Conservation (phyloP, 2,797 vertebrate genomes). For the Malacoraja senta region DNA sequence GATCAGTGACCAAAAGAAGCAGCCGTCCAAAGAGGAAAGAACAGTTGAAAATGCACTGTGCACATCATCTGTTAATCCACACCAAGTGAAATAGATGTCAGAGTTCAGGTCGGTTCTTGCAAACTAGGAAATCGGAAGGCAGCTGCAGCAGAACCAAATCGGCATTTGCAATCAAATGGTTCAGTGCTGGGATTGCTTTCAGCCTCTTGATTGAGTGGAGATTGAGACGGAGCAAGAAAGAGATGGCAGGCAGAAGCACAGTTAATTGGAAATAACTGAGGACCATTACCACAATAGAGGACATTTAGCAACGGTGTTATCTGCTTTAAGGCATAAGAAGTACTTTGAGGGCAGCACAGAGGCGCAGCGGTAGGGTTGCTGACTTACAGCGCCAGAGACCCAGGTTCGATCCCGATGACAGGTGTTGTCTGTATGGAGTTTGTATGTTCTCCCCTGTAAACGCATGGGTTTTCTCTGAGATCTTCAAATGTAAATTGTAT, state of each 20-base stretch:
- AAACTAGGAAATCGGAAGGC: not conserved
- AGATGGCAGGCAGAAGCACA: not conserved
- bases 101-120: not conserved
- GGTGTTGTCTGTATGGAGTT: too few species aligned
- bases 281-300: not conserved
- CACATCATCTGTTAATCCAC: not conserved
- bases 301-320: not conserved
- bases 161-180: not conserved
- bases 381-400: too few species aligned
- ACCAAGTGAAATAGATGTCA: not conserved
- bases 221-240: not conserved
- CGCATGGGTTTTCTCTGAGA: too few species aligned
- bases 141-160: not conserved
- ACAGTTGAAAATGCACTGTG: not conserved
- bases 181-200: not conserved
- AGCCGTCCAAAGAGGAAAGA: not conserved
- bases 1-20: not conserved
- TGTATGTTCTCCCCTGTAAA: too few species aligned
- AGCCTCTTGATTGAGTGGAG: not conserved
- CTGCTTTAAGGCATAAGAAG: not conserved
- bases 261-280: not conserved
- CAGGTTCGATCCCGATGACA: too few species aligned
- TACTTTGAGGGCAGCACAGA: not conserved
- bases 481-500: too few species aligned
- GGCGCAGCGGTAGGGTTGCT: too few species aligned